Evolutionary conservation across 1,140 invertebrate species (phyloP), one percentile per base, ranked within the genome.

Genomic region (Chrysoperla carnea): DNA sequence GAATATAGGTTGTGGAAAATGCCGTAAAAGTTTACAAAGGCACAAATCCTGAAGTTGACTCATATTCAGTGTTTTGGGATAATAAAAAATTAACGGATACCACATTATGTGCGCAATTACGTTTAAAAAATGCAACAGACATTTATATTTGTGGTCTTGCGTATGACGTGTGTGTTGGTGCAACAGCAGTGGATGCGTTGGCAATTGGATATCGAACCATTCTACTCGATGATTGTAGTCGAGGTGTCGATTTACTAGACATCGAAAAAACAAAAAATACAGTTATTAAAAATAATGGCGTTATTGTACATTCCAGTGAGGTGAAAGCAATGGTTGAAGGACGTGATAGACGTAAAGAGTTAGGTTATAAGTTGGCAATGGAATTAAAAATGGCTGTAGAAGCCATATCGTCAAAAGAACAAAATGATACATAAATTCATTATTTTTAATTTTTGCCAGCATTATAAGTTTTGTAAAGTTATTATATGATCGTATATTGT

Each of bases 11-110:
- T 17, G 60, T 75, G 2, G 72, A 85, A 1, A 73, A 78, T 44
- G 78, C 81, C 12, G 73, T 86, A 17, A 83, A 86, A 60, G 78
- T 95, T 33, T 84, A 90, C 60, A 97, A 96, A 64, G 92, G 94
- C 12, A 90, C 84, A 4, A 86, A 94, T 60, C 79, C 91, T 0
- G 85, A 93, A 48, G 84, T 96, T 8, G 94, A 98, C 58, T 93
- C 89, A 1, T 98, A 98, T 63, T 96, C 91, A 0, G 94, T 93
- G 11, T 98, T 99, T 67, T 94, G 84, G 82, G 93, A 98, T 63
- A 97, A 97, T 64, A 84, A 87, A 57, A 89, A 88, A 60, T 59
- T 89, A 27, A 82, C 81, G 1, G 76, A 91, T 52, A 97, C 92
- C 5, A 80, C 80, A 13, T 63, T 98, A n/a, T 75, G 77, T 46